phyloP scores from a whole-genome alignment of 92 coral and sea anemone genomes.

The Montipora capitata region DNA sequence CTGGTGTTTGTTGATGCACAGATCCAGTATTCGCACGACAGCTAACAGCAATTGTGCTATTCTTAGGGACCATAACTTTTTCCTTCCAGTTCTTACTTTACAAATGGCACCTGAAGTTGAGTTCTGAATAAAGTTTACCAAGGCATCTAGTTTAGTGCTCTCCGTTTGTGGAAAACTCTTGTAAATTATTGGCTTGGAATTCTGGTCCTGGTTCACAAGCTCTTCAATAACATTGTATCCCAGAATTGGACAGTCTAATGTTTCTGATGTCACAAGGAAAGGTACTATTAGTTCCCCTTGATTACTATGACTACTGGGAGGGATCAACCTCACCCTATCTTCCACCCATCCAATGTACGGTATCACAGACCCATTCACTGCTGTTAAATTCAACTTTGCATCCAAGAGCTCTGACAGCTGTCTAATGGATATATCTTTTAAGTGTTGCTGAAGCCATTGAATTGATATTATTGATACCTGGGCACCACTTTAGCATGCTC shows the following conservation, averaged over 20 bases:
- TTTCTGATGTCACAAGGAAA: slow-evolving; percentile 54
- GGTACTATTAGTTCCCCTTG: slow-evolving; percentile 68
- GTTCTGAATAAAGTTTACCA: too few relatives aligned
- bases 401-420: slow-evolving; percentile 12
- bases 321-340: slow-evolving; percentile 45
- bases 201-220: not conserved
- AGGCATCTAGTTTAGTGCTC: not conserved
- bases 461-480: slow-evolving; percentile 6
- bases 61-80: too few relatives aligned
- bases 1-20: too few relatives aligned
- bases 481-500: slow-evolving; percentile 35
- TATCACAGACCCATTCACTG: slow-evolving; percentile 67
- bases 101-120: too few relatives aligned
- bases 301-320: slow-evolving; percentile 33
- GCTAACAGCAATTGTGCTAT: too few relatives aligned
- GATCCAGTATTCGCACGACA: too few relatives aligned
- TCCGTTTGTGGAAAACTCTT: too few relatives aligned
- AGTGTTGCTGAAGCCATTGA: too few relatives aligned
- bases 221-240: not conserved
- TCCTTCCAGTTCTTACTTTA: too few relatives aligned
- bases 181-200: not conserved
- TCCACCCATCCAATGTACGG: slow-evolving; percentile 72
- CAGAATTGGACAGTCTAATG: slow-evolving; percentile 1
- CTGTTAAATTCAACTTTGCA: slow-evolving; percentile 56
- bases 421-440: too few relatives aligned